These are phyloP conservation scores for Sebastes schlegelii DNA, from an alignment of 2,113 vertebrate genomes.

Conservation along the genomic window DNA sequence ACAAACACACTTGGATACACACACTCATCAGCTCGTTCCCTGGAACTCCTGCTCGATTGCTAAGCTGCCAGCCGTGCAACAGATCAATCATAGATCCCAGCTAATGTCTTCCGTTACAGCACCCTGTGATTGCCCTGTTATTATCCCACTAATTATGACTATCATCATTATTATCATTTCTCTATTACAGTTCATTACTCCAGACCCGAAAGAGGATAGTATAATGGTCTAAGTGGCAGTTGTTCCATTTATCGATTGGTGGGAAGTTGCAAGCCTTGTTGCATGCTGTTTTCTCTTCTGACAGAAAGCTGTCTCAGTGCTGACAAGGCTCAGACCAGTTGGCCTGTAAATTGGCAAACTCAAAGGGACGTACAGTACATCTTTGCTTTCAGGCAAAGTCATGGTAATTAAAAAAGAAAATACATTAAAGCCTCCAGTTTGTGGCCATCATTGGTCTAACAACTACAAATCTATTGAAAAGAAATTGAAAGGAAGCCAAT, in stretches of 20 bases:
- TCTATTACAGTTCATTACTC: constrained; percentile 82
- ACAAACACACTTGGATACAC: constrained; percentile 21
- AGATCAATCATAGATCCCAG: constrained; percentile 75
- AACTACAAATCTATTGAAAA: background rate
- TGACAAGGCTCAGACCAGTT: constrained; percentile 71
- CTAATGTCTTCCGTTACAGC: constrained; percentile 74
- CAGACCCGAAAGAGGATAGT: constrained; percentile 61
- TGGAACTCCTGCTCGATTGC: constrained; percentile 58
- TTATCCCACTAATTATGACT: constrained; percentile 77
- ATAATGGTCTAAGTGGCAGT: constrained; percentile 71
- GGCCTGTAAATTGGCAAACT: constrained; percentile 81
- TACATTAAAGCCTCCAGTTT: background rate
- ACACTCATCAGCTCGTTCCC: constrained; percentile 16
- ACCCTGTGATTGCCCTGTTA: constrained; percentile 72
- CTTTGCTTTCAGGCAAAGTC: background rate
- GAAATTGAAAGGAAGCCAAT: background rate
- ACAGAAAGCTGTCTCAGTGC: constrained; percentile 33
- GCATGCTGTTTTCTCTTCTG: constrained; percentile 43
- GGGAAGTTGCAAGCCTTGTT: constrained; percentile 53
- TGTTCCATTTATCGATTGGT: constrained; percentile 62
- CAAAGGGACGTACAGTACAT: constrained; percentile 45
- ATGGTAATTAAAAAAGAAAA: background rate
- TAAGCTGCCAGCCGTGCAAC: constrained; percentile 50
- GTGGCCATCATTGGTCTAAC: background rate
- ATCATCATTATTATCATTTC: constrained; percentile 82